Evolutionary conservation across 2,113 vertebrate species (phyloP), one percentile per base, ranked within the genome.

Genomic region (Catagonus wagneri): DNA sequence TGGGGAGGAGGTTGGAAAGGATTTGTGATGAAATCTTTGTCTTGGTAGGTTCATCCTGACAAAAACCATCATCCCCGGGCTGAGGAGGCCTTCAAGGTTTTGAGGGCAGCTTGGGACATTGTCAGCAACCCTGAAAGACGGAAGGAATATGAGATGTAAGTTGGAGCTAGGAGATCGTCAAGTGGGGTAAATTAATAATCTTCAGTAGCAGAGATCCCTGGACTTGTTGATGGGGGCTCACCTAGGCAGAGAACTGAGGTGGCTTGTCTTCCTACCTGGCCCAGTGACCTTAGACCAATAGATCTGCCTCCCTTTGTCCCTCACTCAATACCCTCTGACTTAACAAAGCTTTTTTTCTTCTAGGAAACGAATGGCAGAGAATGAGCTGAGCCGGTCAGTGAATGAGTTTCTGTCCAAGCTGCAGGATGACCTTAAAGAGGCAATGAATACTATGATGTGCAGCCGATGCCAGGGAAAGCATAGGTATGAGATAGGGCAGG

Each of bases 401-500:
- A 99, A 99, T 1, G 99, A 99, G 94, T 99, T 99, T 97, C 98
- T 99, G 89, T 99, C 98, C 75, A 99, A 99, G 94, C 99, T 99
- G 96, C 99, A 99, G 98, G 99, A 99, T n/a, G 99, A 99, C 93
- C 98, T 99, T 96, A 99, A 99, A 86, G 99, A 99, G 91, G 99
- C 99, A 97, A 99, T 99, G 99, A 99, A 99, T 98, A 99, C 99
- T 81, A 99, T 99, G 99, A 99, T 99, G 99, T 99, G 99, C 96
- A 99, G 99, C 95, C 99, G 99, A 94, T 99, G 99, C 98, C 99
- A 99, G 98, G 99, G 99, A 92, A 99, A 99, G 98, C 99, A 99
- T 98, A 99, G 98, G 99, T 99, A 98, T 22, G 98, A 98, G 11
- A 68, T 36, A 88, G 44, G 58, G 23, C 15, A 90, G 90, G 72